These are phyloP conservation scores for Dicyrtomina minuta DNA, from an alignment of 2,888 invertebrate species.

Conservation along the genomic window DNA sequence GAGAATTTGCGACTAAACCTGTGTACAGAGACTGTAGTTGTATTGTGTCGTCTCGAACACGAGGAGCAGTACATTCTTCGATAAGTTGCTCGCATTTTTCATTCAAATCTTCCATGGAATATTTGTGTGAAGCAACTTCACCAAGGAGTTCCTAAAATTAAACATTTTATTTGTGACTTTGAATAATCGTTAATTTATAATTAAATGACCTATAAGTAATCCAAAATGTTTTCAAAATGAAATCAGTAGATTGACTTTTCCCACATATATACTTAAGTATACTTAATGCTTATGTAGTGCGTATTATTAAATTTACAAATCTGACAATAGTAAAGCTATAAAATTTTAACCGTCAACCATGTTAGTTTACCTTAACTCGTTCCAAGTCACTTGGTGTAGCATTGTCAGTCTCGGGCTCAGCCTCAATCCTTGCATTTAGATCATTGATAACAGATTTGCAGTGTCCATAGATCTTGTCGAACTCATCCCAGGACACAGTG, in stretches of 20 bases:
- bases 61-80: slow-evolving; percentile 80
- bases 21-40: slow-evolving; percentile 80
- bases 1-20: slow-evolving; percentile 73
- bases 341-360: background rate
- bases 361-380: slow-evolving; percentile 61
- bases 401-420: slow-evolving; percentile 68
- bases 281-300: background rate
- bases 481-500: slow-evolving; percentile 78
- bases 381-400: slow-evolving; percentile 77
- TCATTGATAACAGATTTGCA: slow-evolving; percentile 70
- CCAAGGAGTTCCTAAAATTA: slow-evolving; percentile 61
- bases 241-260: too few relatives aligned
- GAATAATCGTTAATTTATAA: too few relatives aligned
- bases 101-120: slow-evolving; percentile 77
- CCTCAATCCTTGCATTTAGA: slow-evolving; percentile 58
- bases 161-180: background rate
- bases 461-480: slow-evolving; percentile 69
- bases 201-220: too few relatives aligned
- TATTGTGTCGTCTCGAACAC: slow-evolving; percentile 83
- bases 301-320: background rate
- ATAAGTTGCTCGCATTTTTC: slow-evolving; percentile 83
- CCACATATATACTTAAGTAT: too few relatives aligned
- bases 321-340: background rate
- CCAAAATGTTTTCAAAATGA: too few relatives aligned
- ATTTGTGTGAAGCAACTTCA: slow-evolving; percentile 74